phyloP scores from a whole-genome alignment of 2,797 vertebrate genomes.

The Lemur catta region DNA sequence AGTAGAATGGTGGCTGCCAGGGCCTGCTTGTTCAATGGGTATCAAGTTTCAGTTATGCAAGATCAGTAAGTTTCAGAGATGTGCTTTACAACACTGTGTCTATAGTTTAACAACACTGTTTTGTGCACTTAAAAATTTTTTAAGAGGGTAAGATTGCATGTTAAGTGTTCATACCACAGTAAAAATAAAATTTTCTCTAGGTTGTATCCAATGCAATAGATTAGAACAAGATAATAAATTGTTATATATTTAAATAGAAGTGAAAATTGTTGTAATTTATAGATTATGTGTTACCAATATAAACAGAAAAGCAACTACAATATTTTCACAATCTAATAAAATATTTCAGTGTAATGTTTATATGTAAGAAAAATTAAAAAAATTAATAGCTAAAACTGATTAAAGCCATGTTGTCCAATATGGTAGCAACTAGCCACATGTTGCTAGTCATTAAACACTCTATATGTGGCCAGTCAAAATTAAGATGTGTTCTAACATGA shows the following conservation, averaged over 20 bases:
- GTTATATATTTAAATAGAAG: neutral
- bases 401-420: neutral
- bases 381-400: neutral
- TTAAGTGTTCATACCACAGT: neutral
- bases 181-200: neutral
- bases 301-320: neutral
- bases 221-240: neutral
- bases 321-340: neutral
- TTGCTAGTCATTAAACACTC: neutral
- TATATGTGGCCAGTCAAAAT: neutral
- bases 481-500: neutral
- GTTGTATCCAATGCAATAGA: neutral
- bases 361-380: neutral
- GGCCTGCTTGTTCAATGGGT: neutral
- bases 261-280: neutral
- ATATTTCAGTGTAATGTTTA: neutral
- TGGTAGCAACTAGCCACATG: neutral
- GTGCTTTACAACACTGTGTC: neutral
- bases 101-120: neutral
- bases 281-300: neutral
- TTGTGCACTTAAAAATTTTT: neutral
- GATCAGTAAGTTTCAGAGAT: neutral
- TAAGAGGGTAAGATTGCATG: neutral
- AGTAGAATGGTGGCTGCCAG: neutral
- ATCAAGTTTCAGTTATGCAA: neutral